Evolutionary conservation across 2,888 invertebrate genomes (phyloP), one percentile per base, ranked within the genome.

Genomic region (Leptinotarsa tumamoca): DNA sequence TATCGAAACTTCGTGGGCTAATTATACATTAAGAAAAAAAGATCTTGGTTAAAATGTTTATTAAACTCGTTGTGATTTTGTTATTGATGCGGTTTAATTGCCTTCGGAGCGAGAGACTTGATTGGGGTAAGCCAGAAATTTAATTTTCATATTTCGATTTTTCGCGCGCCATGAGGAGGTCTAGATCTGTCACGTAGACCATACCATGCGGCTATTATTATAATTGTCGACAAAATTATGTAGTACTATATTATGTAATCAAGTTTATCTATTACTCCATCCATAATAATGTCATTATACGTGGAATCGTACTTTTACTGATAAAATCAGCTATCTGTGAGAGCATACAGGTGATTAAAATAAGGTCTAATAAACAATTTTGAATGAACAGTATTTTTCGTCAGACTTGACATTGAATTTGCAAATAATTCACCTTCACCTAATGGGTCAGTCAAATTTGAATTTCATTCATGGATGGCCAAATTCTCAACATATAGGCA

Each of bases 61-160:
- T 83, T 80, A 84, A 83, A 84, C 78, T 86, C 70, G 68, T 81
- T 82, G 82, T 83, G 66, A 81, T 85, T 81, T 82, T 82, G 17
- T 56, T 84, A n/a, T 23, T 83, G 56, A 52, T 85, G 43, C 74
- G 77, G 49, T 69, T 83, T 49, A 68, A 79, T 13, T 69, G 51
- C 72, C 82, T 73, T 33, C 75, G 67, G 63, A 70, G 67, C 67
- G 72, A 73, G 50, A 73, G 33, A 70, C 17, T 78, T 1, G 73
- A 85, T 73, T 87, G 87, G 87, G 87, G 87, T 87, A 80, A 87
- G 87, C 85, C 56, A 72, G 73, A 80, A 79, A 76, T 78, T 78
- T 68, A 61, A 73, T 72, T 78, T 78, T 61, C 51, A 67, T 54
- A 67, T 69, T 74, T 75, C 69, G 61, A 72, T 68, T 67, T 81